phyloP scores from a whole-genome alignment of 2,797 vertebrate species.

The Salmo trutta region DNA sequence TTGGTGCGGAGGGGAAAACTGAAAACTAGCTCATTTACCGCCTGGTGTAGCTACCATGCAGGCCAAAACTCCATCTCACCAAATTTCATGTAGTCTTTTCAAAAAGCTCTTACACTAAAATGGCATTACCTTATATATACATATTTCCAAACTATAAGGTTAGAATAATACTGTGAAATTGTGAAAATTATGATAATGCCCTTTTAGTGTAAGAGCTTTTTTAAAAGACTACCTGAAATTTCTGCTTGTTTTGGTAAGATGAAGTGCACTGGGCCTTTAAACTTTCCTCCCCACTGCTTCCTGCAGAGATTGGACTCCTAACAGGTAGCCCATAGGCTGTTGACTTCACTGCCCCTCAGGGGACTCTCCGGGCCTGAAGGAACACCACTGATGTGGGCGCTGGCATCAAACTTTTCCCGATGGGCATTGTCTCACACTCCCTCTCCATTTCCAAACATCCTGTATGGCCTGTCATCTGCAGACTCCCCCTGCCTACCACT shows the following conservation, averaged over 20 bases:
- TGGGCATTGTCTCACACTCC: slow-evolving; percentile 36
- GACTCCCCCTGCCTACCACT: slow-evolving; percentile 44
- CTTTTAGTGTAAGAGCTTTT: background rate
- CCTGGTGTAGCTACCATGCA: too few relatives aligned
- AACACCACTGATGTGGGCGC: slow-evolving; percentile 17
- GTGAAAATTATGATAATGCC: too few relatives aligned
- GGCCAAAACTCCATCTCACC: too few relatives aligned
- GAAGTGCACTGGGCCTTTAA: background rate
- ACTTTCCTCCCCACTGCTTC: slow-evolving; percentile 55
- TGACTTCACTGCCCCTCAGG: slow-evolving; percentile 45
- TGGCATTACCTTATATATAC: too few relatives aligned
- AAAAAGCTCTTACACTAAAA: slow-evolving; percentile 6
- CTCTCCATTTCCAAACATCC: background rate
- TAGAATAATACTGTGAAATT: too few relatives aligned
- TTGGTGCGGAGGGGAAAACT: too few relatives aligned
- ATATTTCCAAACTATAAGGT: too few relatives aligned
- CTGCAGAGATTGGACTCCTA: slow-evolving; percentile 45
- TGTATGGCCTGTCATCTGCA: slow-evolving; percentile 28
- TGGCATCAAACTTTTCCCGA: slow-evolving; percentile 28
- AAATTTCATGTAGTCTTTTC: slow-evolving; percentile 21
- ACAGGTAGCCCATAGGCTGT: slow-evolving; percentile 55
- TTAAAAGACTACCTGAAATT: slow-evolving; percentile 20
- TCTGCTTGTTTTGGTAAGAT: too few relatives aligned
- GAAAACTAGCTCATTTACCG: too few relatives aligned
- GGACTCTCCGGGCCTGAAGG: slow-evolving; percentile 20